Conservation (phyloP, 2,888 invertebrate genomes). For the Amorpha juglandis region DNA sequence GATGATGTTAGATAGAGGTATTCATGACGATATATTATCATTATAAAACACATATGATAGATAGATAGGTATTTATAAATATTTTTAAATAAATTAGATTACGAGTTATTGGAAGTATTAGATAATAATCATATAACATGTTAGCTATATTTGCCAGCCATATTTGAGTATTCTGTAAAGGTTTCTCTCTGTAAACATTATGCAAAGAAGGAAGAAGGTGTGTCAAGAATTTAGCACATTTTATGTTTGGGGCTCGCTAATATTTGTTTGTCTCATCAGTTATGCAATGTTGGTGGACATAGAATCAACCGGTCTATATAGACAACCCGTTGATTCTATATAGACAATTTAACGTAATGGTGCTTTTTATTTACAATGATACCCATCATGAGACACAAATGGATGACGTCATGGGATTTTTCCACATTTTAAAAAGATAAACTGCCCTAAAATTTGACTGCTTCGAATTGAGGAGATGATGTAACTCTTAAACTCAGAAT, state of each 20-base stretch:
- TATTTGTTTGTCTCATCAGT: conserved; percentile 18
- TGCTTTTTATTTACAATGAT: not conserved
- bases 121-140: not conserved
- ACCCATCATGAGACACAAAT: not conserved
- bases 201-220: conserved; percentile 31
- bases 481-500: too few relatives aligned
- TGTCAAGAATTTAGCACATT: conserved; percentile 10
- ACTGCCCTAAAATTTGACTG: too few relatives aligned
- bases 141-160: not conserved
- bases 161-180: not conserved
- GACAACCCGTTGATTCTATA: too few relatives aligned
- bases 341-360: not conserved
- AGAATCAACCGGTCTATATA: not conserved
- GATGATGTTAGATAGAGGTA: too few relatives aligned
- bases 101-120: not conserved
- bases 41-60: too few relatives aligned
- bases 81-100: not conserved
- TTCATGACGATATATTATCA: too few relatives aligned
- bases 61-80: too few relatives aligned
- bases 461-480: too few relatives aligned
- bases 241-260: conserved; percentile 4
- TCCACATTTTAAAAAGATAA: too few relatives aligned
- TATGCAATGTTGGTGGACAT: conserved; percentile 9
- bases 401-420: too few relatives aligned
- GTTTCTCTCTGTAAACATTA: conserved; percentile 19